Base-by-base conservation (phyloP, 2,888 invertebrate genomes). In the Ligdia adustata region DNA sequence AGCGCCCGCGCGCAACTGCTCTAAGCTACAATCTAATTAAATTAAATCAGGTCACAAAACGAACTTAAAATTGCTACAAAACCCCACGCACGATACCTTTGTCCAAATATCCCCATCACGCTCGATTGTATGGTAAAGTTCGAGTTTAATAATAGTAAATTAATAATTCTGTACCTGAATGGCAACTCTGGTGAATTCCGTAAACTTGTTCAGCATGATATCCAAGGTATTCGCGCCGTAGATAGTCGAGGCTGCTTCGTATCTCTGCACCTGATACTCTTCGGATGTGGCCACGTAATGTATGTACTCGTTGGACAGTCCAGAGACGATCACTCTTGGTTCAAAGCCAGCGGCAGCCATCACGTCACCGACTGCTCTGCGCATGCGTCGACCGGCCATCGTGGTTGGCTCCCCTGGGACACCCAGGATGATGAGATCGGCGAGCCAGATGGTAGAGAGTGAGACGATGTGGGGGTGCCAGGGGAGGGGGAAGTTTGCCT, bases 361-460 rank as follows among this genome's bases (percentile, higher is more conserved):
- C 2, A 90, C 83, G 5, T 70, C 77, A 1, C 79, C 80, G 2
- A 91, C 78, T 2, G 82, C 81, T 0, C 71, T 67, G 75, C 61
- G 92, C 81, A 80, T 94, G 34, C 95, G 86, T 37, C 97, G 88
- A 0, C 97, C 97, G 0, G 96, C 91, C 97, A 97, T 97, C 0
- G 97, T 97, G 38, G 96, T 96, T 66, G 97, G 94, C 81, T 97
- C 97, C 0, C 95, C 97, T 0, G 97, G 96, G 0, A 96, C 94
- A 0, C 94, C 95, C n/a, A 92, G 91, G 14, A 95, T 79, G 1
- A 92, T 92, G 13, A 95, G 82, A 49, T 93, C 92, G 0, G 95
- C 97, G 5, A 97, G 81, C 72, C 92, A 79, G 1, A 95, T 86
- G 1, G 97, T 73, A 59, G 96, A 95, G 0, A 93, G 92, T 0